phyloP scores from a whole-genome alignment of 2,888 invertebrate genomes.

The Drosophila prolongata region DNA sequence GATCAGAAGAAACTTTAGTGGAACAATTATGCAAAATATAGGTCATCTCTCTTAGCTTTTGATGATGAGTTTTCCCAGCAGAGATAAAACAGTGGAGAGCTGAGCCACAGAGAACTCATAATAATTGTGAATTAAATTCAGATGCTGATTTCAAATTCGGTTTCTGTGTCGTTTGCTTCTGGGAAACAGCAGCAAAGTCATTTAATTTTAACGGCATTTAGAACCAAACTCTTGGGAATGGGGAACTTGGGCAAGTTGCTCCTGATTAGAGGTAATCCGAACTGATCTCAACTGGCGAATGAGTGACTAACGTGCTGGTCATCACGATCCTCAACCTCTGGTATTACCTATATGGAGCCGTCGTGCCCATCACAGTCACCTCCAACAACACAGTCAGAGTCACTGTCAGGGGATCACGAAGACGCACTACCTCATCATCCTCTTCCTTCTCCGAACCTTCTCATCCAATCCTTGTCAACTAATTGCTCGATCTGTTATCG shows the following conservation, averaged over 20 bases:
- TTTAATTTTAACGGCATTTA: slow-evolving; percentile 61
- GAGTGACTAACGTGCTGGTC: slow-evolving; percentile 60
- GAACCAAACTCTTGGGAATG: slow-evolving; percentile 2
- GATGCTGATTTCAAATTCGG: slow-evolving; percentile 51
- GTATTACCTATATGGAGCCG: slow-evolving; percentile 61
- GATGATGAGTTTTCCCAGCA: slow-evolving; percentile 63
- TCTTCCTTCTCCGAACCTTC: slow-evolving; percentile 1
- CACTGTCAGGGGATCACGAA: slow-evolving; percentile 57
- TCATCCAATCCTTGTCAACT: slow-evolving; percentile 52
- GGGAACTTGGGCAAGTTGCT: neutral
- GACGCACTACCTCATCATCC: slow-evolving; percentile 20
- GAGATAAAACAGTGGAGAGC: slow-evolving; percentile 10
- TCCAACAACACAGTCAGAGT: slow-evolving; percentile 42
- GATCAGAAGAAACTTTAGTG: slow-evolving; percentile 33
- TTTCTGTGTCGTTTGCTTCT: slow-evolving; percentile 38
- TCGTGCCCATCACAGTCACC: slow-evolving; percentile 64
- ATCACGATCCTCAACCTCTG: slow-evolving; percentile 53
- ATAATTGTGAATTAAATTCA: slow-evolving; percentile 63
- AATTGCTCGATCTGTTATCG: slow-evolving; percentile 61
- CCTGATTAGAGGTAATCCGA: slow-evolving; percentile 8
- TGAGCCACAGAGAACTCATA: slow-evolving; percentile 37
- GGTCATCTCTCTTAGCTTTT: slow-evolving; percentile 57
- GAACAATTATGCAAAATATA: slow-evolving; percentile 74
- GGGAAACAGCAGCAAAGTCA: slow-evolving; percentile 37
- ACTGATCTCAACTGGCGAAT: slow-evolving; percentile 25